Evolutionary conservation across 1,140 invertebrate genomes (phyloP).

Genomic region (Orchestia grillus): DNA sequence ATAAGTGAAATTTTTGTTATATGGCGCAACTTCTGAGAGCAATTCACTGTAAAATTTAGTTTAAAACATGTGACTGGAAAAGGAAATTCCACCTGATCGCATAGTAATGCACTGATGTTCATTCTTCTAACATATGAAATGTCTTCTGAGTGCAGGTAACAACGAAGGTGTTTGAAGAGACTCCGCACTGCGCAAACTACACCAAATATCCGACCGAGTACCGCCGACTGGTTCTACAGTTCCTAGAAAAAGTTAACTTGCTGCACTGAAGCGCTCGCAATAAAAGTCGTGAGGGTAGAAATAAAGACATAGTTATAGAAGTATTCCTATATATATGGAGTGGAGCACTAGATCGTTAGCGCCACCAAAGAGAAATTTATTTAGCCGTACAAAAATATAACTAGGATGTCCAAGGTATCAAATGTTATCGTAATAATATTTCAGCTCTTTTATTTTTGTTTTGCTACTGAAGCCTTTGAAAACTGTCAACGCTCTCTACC

Average conservation of each 20-base stretch:
- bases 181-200: conserved; percentile 87
- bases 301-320: not conserved
- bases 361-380: not conserved
- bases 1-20: no score
- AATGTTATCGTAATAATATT: not conserved
- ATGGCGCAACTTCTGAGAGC: no score
- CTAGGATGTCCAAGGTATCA: not conserved
- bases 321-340: not conserved
- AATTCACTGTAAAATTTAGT: no score
- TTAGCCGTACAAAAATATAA: no score
- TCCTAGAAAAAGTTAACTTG: conserved; percentile 75
- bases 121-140: not conserved
- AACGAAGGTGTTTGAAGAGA: conserved; percentile 85
- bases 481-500: not conserved
- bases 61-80: no score
- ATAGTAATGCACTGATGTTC: no score
- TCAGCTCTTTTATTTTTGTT: not conserved
- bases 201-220: conserved; percentile 86
- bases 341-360: not conserved
- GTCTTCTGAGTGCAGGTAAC: conserved; percentile 75
- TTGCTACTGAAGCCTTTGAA: not conserved
- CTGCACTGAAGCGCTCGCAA: not conserved
- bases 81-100: no score
- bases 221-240: conserved; percentile 78
- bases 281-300: not conserved